Base-by-base conservation (phyloP, 2,113 vertebrate genomes). In the Gila orcuttii region DNA sequence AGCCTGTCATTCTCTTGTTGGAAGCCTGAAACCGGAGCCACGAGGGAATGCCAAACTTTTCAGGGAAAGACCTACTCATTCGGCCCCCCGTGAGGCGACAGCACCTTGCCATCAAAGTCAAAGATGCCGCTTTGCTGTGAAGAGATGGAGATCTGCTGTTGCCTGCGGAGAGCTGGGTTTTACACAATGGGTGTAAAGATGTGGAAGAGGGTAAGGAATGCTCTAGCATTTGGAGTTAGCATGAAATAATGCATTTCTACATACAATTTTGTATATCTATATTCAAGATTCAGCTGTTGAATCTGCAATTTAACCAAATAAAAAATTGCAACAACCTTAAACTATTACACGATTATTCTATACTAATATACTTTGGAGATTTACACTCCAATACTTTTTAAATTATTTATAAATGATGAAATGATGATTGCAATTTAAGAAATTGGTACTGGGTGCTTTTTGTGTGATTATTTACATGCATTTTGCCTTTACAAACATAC, bases 71-170 rank as follows among this genome's bases (percentile, higher is more conserved):
- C 45, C 36, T 71, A 62, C 84, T 73, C 86, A 83, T 50, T 52
- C 19, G 69, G 19, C 80, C 82, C 87, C 85, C 82, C 66, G 39
- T 91, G 91, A 91, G 91, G 89, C 55, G 78, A 9, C 55, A 36
- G 21, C 69, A 57, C 25, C 36, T 73, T 69, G 33, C 57, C 74
- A 82, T 90, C 80, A 83, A 86, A 69, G 69, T 45, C 42, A 79
- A 68, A 19, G 60, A 81, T 81, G 21, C 64, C 31, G 59, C 59
- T 86, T 36, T 83, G 17, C 64, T 87, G 83, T 74, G 64, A 88
- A 90, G 89, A 90, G 92, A 89, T 55, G 47, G 91, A 89, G 86
- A 90, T 88, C 78, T 87, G 90, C 89, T 82, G 89, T 82, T 90
- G 88, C 87, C 87, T 74, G 3, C 10, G 42, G 85, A 85, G 81